Evolutionary conservation across 1,140 invertebrate species (phyloP).

Genomic region (Parapsyche elsis): DNA sequence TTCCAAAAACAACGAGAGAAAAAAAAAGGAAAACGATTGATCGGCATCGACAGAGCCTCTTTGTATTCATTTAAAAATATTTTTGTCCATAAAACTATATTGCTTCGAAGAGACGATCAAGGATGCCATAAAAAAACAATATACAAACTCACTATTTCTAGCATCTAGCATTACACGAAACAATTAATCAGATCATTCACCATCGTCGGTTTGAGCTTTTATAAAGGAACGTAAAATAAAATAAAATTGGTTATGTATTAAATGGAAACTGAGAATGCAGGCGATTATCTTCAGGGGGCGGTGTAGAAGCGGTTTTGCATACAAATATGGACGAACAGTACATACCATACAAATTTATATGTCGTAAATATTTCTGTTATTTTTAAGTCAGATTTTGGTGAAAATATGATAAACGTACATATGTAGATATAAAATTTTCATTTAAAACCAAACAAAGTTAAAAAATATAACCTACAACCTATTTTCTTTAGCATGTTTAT

Average conservation of each 20-base stretch:
- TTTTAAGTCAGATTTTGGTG: no score
- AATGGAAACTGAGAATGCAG: constrained; percentile 54
- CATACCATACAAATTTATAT: no score
- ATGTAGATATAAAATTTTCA: no score
- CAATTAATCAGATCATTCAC: neutral
- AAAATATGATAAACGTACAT: no score
- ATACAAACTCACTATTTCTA: neutral
- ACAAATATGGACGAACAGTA: constrained; percentile 44
- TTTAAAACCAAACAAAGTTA: no score
- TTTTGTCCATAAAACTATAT: constrained; percentile 52
- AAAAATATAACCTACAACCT: no score
- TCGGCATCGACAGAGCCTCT: constrained; percentile 46
- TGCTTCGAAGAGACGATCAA: constrained; percentile 40
- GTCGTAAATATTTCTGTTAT: no score
- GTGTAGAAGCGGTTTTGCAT: constrained; percentile 50
- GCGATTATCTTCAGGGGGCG: neutral
- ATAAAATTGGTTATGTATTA: constrained; percentile 47
- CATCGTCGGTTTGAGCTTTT: neutral
- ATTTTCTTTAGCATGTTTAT: no score
- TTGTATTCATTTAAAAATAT: constrained; percentile 55
- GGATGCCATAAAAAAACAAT: constrained; percentile 23
- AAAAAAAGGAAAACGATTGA: constrained; percentile 15
- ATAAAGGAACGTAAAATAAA: no score
- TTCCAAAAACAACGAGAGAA: constrained; percentile 45
- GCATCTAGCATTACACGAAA: no score